A percentile compares a stretch with the other conserved stretches of the same genome.
Evolutionary conservation across 2,797 vertebrate species (phyloP).

Genomic region (Enteromius anoplus): DNA sequence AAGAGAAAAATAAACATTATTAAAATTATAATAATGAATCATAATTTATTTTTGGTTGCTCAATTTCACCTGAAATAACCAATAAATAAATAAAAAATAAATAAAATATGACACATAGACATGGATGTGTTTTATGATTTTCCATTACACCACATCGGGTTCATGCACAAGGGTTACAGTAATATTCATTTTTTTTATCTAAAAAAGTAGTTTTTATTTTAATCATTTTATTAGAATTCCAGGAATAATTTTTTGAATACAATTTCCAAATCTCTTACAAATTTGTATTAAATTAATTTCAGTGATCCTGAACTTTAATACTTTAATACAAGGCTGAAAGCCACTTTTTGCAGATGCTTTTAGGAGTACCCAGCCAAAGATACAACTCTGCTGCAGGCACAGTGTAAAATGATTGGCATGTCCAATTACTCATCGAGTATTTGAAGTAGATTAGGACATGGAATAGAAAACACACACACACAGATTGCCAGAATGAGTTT

Average conservation of each 20-base stretch:
- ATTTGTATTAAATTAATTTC: not conserved
- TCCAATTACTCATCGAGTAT: slow-evolving; percentile 52
- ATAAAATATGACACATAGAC: not conserved
- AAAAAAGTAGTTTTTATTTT: not conserved
- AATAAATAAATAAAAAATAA: not conserved
- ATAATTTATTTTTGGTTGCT: not conserved
- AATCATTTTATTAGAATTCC: not conserved
- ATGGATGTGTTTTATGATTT: not conserved
- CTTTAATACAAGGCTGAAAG: not conserved
- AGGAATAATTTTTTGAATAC: not conserved
- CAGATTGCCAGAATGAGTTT: slow-evolving; percentile 48
- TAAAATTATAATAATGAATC: no score
- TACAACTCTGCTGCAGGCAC: slow-evolving; percentile 4
- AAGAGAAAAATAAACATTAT: no score
- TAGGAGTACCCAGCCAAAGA: not conserved
- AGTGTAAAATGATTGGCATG: slow-evolving; percentile 49
- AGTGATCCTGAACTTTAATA: not conserved
- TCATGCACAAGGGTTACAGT: not conserved
- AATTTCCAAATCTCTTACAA: not conserved
- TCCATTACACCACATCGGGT: not conserved
- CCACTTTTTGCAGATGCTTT: not conserved
- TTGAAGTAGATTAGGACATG: slow-evolving; percentile 32
- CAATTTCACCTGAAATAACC: not conserved
- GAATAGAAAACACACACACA: not conserved
- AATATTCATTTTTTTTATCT: not conserved